Conservation (phyloP, 2,888 invertebrate species). For the Caenorhabditis sp. region DNA sequence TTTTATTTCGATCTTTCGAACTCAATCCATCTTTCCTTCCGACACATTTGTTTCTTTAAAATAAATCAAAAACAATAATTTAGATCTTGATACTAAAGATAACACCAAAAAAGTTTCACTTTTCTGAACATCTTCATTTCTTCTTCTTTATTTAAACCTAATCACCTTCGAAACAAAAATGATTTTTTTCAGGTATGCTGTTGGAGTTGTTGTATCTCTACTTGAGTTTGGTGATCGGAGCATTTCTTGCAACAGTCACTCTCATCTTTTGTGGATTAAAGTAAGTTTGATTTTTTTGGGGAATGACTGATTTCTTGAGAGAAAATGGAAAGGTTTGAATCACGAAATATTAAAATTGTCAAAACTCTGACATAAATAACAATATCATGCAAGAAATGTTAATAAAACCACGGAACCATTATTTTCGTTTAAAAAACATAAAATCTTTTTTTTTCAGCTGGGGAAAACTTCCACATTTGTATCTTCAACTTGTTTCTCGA, state of each 20-base stretch:
- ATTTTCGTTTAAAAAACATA: background rate
- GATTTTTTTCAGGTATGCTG: constrained; percentile 8
- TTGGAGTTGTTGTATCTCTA: constrained; percentile 18
- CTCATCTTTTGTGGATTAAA: constrained; percentile 45
- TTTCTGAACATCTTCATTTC: background rate
- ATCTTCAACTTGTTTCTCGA: constrained; percentile 43
- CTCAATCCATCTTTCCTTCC: background rate
- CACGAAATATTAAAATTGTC: too few species aligned
- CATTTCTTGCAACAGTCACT: constrained; percentile 36
- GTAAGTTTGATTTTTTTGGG: constrained; percentile 7
- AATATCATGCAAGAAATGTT: too few species aligned
- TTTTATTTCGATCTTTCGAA: background rate
- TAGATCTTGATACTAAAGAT: background rate
- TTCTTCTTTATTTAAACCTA: background rate
- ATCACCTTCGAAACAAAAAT: background rate
- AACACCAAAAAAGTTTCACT: background rate
- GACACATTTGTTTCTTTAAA: background rate
- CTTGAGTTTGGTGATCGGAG: constrained; percentile 9
- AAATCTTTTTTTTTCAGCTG: constrained; percentile 35
- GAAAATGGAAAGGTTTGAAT: too few species aligned
- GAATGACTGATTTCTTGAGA: too few species aligned
- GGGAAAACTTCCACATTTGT: constrained; percentile 52
- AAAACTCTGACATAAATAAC: too few species aligned
- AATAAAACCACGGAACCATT: too few species aligned
- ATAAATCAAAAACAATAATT: background rate